Evolutionary conservation across 2,888 invertebrate species (phyloP).

Genomic region (Cryptus viduatorius): DNA sequence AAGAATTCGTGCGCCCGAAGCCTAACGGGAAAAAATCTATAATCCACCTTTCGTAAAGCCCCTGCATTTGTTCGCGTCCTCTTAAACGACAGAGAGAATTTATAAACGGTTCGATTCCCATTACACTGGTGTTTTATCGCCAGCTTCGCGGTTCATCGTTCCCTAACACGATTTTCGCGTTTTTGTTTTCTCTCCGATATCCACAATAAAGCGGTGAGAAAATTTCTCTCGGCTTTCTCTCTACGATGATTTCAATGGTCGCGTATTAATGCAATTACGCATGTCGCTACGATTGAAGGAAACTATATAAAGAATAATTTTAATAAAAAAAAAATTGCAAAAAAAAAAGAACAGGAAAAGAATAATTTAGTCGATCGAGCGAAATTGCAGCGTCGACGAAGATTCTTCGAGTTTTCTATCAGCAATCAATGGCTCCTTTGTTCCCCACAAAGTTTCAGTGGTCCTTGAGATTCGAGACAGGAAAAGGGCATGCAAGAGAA

Average conservation of each 20-base stretch:
- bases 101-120: constrained; percentile 33
- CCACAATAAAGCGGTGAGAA: background rate
- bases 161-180: background rate
- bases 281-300: no score
- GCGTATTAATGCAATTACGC: no score
- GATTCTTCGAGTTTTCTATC: constrained; percentile 36
- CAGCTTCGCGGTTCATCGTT: background rate
- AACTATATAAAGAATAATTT: no score
- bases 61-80: constrained; percentile 40
- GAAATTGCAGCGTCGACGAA: constrained; percentile 41
- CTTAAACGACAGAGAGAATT: constrained; percentile 28
- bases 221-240: background rate
- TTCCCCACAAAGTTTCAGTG: constrained; percentile 46
- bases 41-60: constrained; percentile 48
- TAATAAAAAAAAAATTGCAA: no score
- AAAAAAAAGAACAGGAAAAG: background rate
- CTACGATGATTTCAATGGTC: no score
- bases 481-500: constrained; percentile 34
- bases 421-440: constrained; percentile 54
- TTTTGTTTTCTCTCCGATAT: background rate
- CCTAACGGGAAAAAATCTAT: constrained; percentile 49
- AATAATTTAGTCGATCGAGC: constrained; percentile 3
- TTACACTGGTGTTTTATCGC: constrained; percentile 8
- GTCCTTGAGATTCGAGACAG: background rate
- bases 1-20: constrained; percentile 28